These are phyloP conservation scores for Oreohelix idahoensis DNA, from an alignment of 1,140 invertebrate genomes.

Conservation along the genomic window DNA sequence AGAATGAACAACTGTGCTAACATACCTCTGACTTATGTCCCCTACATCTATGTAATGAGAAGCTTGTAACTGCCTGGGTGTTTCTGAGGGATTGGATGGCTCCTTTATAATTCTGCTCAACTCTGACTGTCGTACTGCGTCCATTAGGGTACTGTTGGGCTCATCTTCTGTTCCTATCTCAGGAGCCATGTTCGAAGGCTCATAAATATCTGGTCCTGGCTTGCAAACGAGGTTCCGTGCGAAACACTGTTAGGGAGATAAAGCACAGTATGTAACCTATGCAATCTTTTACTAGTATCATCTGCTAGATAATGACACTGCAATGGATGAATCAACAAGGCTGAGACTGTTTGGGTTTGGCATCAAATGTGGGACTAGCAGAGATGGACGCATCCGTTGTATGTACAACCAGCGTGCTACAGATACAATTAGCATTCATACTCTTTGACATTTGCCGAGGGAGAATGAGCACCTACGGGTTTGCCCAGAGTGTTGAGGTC, in stretches of 20 bases:
- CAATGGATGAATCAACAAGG: too few species aligned
- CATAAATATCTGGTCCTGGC: neutral
- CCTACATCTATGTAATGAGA: neutral
- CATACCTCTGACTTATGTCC: conserved; percentile 12
- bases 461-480: too few species aligned
- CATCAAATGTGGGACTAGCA: too few species aligned
- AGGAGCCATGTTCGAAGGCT: neutral
- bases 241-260: neutral
- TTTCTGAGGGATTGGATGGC: conserved; percentile 33
- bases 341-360: too few species aligned
- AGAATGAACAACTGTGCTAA: neutral
- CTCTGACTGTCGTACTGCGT: conserved; percentile 48
- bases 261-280: too few species aligned
- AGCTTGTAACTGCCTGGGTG: too few species aligned
- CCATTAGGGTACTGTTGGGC: conserved; percentile 25
- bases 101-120: conserved; percentile 59
- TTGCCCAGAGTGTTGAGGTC: too few species aligned
- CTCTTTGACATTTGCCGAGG: too few species aligned
- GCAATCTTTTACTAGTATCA: neutral
- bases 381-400: too few species aligned
- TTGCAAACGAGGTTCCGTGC: conserved; percentile 8
- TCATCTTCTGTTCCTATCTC: conserved; percentile 23
- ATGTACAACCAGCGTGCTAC: too few species aligned
- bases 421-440: too few species aligned
- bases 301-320: too few species aligned